Evolutionary conservation across 1,140 invertebrate genomes (phyloP).

Genomic region (Drosophila orena): DNA sequence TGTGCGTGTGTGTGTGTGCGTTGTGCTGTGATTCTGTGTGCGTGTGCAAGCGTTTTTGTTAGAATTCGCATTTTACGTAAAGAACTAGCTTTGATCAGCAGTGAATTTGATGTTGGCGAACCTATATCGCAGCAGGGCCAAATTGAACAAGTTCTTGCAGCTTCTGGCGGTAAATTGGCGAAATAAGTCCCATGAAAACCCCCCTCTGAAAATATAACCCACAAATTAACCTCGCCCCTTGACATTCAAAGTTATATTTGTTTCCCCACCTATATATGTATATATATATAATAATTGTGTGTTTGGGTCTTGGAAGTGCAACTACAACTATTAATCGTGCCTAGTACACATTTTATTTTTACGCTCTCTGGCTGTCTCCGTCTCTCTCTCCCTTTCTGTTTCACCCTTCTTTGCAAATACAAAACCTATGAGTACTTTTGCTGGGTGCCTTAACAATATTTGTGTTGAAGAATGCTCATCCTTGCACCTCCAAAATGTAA

Average conservation of each 20-base stretch:
- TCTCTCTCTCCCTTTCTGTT: constrained; percentile 6
- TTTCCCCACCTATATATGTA: constrained; percentile 6
- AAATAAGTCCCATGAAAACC: constrained; percentile 6
- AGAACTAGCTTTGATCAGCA: constrained; percentile 66
- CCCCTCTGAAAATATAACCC: constrained; percentile 13
- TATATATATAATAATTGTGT: constrained; percentile 58
- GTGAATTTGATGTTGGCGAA: constrained; percentile 78
- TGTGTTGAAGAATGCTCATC: constrained; percentile 40
- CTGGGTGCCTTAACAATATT: constrained; percentile 52
- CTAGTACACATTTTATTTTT: constrained; percentile 79
- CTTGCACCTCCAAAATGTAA: constrained; percentile 17
- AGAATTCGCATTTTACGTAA: constrained; percentile 80
- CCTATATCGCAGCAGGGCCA: constrained; percentile 78
- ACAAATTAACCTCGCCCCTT: constrained; percentile 44
- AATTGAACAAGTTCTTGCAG: constrained; percentile 82
- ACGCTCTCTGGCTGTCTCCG: constrained; percentile 31
- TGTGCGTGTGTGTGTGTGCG: constrained; percentile 53
- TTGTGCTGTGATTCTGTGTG: constrained; percentile 35
- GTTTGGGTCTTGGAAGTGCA: constrained; percentile 48
- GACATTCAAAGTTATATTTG: constrained; percentile 58
- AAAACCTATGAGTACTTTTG: constrained; percentile 25
- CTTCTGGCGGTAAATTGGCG: constrained; percentile 77
- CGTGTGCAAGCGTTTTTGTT: constrained; percentile 57
- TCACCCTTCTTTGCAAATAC: constrained; percentile 19
- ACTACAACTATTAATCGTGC: constrained; percentile 70